Base-by-base conservation (phyloP, 2,888 invertebrate species). In the Xylocampa areola region DNA sequence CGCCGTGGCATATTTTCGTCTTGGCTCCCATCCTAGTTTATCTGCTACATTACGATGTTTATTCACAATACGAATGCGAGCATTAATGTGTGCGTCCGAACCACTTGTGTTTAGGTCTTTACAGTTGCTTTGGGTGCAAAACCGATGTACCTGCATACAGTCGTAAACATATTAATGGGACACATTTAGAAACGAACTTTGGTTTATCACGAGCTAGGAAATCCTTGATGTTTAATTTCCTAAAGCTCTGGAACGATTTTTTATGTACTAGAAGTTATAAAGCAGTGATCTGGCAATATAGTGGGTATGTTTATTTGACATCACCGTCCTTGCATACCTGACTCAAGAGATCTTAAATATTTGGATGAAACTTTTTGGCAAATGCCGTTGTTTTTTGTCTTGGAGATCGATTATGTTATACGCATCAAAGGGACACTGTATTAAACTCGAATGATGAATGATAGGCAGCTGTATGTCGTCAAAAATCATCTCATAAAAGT, bases 31-130 rank as follows among this genome's bases (percentile, higher is more conserved):
- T 93, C 94, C 94, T 94, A 94, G 93, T 94, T 94, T 93, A 93
- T 94, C 94, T 92, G 92, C 90, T 93, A 92, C 93, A 92, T 93
- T 92, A 92, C 93, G 92, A 94, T 94, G 94, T 94, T 94, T 94
- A 94, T 94, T 93, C 94, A 94, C 93, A 94, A 94, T 94, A 92
- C 92, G 88, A 91, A 92, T 90, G 90, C 81, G 90, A 89, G 81
- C 91, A 92, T 91, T 90, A 89, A 91, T 92, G 92, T 92, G 91
- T 89, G 90, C 87, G 91, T 89, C 86, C 84, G 85, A 73, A 84
- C 88, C 87, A 89, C 90, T 92, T 87, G 89, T 89, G 84, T 84
- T 84, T 79, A 75, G 79, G 77, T 77, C 77, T 82, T 76, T 81
- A 78, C 79, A 75, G 76, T 77, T 71, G 74, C 76, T 79, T 80